phyloP scores from a whole-genome alignment of 2,797 vertebrate genomes.

The Gastrophryne carolinensis region DNA sequence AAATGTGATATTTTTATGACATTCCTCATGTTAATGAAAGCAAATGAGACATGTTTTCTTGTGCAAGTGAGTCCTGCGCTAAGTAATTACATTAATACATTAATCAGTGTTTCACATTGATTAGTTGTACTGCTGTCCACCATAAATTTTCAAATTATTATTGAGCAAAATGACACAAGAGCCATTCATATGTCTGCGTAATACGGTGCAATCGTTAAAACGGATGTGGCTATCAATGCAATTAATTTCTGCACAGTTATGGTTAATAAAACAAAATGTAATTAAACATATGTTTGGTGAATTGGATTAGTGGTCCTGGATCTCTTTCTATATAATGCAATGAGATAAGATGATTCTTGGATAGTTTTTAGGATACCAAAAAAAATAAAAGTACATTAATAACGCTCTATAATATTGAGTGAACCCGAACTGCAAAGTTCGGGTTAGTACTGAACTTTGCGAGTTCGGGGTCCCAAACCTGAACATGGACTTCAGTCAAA shows the following conservation, averaged over 20 bases:
- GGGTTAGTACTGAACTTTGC: no score
- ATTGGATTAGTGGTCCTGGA: slow-evolving; percentile 28
- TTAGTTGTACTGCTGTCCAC: background rate
- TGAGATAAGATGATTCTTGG: slow-evolving; percentile 5
- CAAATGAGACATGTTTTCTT: slow-evolving; percentile 34
- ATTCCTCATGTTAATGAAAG: slow-evolving; percentile 24
- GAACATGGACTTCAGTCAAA: no score
- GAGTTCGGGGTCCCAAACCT: no score
- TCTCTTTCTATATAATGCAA: slow-evolving; percentile 3
- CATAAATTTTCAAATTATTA: slow-evolving; percentile 37
- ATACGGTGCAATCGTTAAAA: slow-evolving; percentile 10
- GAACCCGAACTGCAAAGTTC: no score
- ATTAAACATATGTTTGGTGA: slow-evolving; percentile 34
- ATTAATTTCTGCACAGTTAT: slow-evolving; percentile 25
- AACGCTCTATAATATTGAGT: no score
- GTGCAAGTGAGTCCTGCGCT: slow-evolving; percentile 25
- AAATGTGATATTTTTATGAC: slow-evolving; percentile 18
- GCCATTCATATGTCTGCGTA: slow-evolving; percentile 25
- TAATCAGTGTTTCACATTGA: slow-evolving; percentile 39
- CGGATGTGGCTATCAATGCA: slow-evolving; percentile 5
- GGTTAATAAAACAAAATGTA: slow-evolving; percentile 20
- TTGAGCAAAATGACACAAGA: slow-evolving; percentile 29
- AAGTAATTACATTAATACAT: slow-evolving; percentile 33
- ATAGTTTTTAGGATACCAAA: no score
- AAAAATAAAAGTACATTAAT: no score